These are phyloP conservation scores for Orius insidiosus DNA, from an alignment of 1,140 invertebrate genomes.

Conservation along the genomic window DNA sequence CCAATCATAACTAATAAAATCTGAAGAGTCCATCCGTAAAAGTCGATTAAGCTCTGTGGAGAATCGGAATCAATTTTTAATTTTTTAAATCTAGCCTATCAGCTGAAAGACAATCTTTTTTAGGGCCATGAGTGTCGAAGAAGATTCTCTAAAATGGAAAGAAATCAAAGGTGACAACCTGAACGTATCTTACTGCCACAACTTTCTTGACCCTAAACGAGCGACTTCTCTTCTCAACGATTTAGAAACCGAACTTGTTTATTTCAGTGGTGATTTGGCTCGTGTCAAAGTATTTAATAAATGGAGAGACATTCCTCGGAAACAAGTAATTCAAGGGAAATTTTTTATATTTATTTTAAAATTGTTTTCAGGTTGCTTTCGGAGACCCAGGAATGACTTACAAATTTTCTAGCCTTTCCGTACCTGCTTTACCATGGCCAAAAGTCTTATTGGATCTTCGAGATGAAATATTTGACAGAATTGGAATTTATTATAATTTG, in stretches of 20 bases:
- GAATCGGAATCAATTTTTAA: no score
- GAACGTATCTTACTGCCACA: slow-evolving; percentile 32
- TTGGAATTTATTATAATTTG: slow-evolving; percentile 47
- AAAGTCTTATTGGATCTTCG: slow-evolving; percentile 31
- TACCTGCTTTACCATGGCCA: slow-evolving; percentile 45
- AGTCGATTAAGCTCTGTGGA: no score
- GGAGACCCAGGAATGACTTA: slow-evolving; percentile 45
- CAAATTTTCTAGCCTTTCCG: slow-evolving; percentile 41
- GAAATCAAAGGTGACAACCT: slow-evolving; percentile 26
- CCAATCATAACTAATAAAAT: no score
- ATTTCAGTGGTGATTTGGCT: slow-evolving; percentile 38
- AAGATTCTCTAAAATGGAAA: no score
- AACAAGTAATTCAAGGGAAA: slow-evolving; percentile 31
- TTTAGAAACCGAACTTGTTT: slow-evolving; percentile 34
- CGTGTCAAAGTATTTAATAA: slow-evolving; percentile 47
- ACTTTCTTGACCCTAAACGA: slow-evolving; percentile 26
- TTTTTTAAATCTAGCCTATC: no score
- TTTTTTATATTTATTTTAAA: neutral
- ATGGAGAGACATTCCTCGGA: slow-evolving; percentile 43
- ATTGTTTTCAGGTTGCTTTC: slow-evolving; percentile 33
- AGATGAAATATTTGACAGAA: slow-evolving; percentile 32
- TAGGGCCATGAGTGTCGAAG: no score
- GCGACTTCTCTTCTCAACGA: slow-evolving; percentile 29
- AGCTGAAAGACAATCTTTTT: no score
- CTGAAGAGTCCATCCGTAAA: no score